Evolutionary conservation across 1,140 invertebrate genomes (phyloP).

Genomic region (Plectrocnemia conspersa): DNA sequence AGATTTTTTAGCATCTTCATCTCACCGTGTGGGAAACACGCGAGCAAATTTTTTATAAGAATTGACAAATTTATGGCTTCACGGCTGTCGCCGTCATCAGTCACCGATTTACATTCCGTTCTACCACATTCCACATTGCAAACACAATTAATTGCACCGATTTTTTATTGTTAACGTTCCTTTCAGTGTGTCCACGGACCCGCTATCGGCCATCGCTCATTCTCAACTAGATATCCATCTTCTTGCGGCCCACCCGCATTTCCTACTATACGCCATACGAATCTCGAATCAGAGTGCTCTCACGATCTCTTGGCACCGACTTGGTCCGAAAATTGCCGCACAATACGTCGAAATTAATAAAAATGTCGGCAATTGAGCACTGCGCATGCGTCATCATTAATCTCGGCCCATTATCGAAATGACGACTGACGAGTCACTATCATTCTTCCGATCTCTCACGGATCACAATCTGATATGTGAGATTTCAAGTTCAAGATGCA

Average conservation of each 20-base stretch:
- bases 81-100: slow-evolving; percentile 6
- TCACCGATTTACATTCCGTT: slow-evolving; percentile 20
- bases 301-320: slow-evolving; percentile 7
- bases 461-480: too few relatives aligned
- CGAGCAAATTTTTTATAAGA: too few relatives aligned
- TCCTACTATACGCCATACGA: background rate
- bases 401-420: too few relatives aligned
- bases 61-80: background rate
- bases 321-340: too few relatives aligned
- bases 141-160: slow-evolving; percentile 24
- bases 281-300: slow-evolving; percentile 6
- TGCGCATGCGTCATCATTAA: too few relatives aligned
- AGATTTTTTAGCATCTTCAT: too few relatives aligned
- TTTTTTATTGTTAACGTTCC: slow-evolving; percentile 27
- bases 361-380: too few relatives aligned
- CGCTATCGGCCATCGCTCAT: slow-evolving; percentile 25
- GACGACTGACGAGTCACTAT: too few relatives aligned
- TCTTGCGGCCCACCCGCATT: slow-evolving; percentile 22
- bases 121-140: slow-evolving; percentile 20
- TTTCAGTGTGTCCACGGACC: slow-evolving; percentile 23
- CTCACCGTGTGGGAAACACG: too few relatives aligned
- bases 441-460: too few relatives aligned
- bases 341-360: too few relatives aligned
- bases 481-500: too few relatives aligned
- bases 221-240: slow-evolving; percentile 29